Conservation (phyloP, 2,113 vertebrate species). For the Pampusana beccarii region DNA sequence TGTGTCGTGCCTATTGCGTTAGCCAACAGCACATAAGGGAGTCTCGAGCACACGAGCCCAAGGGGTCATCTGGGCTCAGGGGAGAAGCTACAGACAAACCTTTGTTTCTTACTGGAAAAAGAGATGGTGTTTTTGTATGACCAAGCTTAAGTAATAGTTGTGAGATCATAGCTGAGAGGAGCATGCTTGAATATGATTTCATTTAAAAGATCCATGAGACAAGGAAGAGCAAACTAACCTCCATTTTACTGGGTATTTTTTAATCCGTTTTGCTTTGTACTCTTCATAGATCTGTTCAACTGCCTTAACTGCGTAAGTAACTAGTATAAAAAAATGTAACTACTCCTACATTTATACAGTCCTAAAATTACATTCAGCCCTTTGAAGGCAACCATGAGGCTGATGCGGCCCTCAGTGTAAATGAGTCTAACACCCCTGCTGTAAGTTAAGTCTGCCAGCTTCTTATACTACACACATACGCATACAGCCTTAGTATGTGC, state of each 20-base stretch:
- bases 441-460: neutral
- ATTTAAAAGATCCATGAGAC: constrained; percentile 27
- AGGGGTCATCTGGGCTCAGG: constrained; percentile 17
- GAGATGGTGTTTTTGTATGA: constrained; percentile 20
- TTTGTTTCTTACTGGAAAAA: constrained; percentile 35
- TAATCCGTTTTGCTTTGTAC: neutral
- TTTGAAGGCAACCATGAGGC: too few relatives aligned
- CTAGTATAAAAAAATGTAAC: neutral
- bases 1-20: neutral
- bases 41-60: neutral
- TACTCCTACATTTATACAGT: too few relatives aligned
- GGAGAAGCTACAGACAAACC: constrained; percentile 55
- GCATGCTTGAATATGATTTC: constrained; percentile 17
- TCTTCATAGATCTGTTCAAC: neutral
- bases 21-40: neutral
- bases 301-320: neutral
- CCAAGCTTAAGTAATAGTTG: constrained; percentile 36
- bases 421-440: neutral
- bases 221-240: neutral
- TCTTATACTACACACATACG: neutral
- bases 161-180: constrained; percentile 46
- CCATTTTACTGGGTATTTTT: neutral
- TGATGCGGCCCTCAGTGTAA: too few relatives aligned
- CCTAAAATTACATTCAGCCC: too few relatives aligned
- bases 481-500: neutral